Conservation (phyloP, 2,888 invertebrate species). For the Caenorhabditis sp. region DNA sequence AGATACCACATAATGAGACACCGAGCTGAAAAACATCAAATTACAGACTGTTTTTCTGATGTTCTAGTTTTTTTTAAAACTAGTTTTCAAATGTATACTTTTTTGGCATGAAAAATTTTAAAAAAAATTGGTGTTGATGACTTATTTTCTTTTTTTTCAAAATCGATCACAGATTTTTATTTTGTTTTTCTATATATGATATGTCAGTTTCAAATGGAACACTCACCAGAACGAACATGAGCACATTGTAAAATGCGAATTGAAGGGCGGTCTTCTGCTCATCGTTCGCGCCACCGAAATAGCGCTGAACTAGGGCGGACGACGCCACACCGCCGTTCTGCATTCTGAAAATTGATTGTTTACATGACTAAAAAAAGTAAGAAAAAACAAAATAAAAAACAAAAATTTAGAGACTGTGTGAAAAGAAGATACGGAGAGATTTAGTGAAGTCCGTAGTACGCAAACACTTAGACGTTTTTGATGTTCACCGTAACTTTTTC, state of each 20-base stretch:
- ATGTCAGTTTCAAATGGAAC: no score
- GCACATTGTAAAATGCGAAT: conserved; percentile 67
- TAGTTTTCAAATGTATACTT: neutral
- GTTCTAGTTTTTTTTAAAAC: no score
- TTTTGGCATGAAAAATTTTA: no score
- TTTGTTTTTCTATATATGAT: neutral
- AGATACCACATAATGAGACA: conserved; percentile 76
- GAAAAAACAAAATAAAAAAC: conserved; percentile 2
- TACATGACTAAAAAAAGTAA: conserved; percentile 6
- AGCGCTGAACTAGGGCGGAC: conserved; percentile 32
- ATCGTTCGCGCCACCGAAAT: conserved; percentile 29
- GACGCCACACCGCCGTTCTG: conserved; percentile 25
- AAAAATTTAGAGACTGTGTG: conserved; percentile 9
- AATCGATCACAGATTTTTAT: neutral
- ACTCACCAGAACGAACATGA: conserved; percentile 62
- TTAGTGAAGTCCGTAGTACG: conserved; percentile 5
- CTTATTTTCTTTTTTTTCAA: no score
- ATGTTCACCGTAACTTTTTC: conserved; percentile 22
- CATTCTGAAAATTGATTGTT: conserved; percentile 13
- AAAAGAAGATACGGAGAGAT: conserved; percentile 19
- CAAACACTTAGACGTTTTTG: conserved; percentile 11
- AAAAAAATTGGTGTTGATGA: no score
- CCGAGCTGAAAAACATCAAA: conserved; percentile 55
- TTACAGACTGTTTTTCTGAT: neutral
- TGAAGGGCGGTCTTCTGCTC: conserved; percentile 64